Evolutionary conservation across 2,113 vertebrate species (phyloP), one percentile per base, ranked within the genome.

Genomic region (Scatophagus argus): DNA sequence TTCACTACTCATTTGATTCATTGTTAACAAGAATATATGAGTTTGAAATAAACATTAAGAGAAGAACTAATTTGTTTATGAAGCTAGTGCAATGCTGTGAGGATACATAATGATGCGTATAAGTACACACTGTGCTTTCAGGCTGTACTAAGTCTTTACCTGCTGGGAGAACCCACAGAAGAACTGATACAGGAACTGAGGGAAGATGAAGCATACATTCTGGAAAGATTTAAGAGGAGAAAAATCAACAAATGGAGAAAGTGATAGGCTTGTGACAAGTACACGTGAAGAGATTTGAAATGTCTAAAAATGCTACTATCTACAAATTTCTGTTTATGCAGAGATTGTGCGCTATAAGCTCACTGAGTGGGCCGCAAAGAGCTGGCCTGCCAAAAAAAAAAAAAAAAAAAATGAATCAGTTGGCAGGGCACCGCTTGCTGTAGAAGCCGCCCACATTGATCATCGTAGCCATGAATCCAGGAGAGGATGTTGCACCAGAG

Each of bases 181-280:
- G 95, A 99, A 99, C 94, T 99, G 98, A 94, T 98, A 99, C 23
- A 99, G 96, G 95, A 99, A 99, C 95, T 99, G 98, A 87, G 98
- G 98, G 90, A 99, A 99, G 91, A 99, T 99, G 96, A 99, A 99
- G 94, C 97, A 99, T 89, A 99, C 98, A 81, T 99, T 99, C 98
- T 99, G 96, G 69, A 85, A 74, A 81, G 83, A 81, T 64, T 78
- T 49, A 66, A 85, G 36, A 66, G 2, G 12, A 41, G 72, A 16
- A 16, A 71, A 31, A 55, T 38, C 2, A 79, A 52, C 31, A 62
- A 79, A 60, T 3, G 9, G 56, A 80, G 69, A 69, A 66, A 73
- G 65, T 77, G 79, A 74, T 82, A 52, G 79, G 74, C 71, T 63
- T 71, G 58, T 87, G 83, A 85, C 77, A 76, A 78, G 82, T 56